Percentiles rank a stretch among this genome's conserved stretches.
phyloP scores from a whole-genome alignment of 2,888 invertebrate species.

The Latheticus oryzae region DNA sequence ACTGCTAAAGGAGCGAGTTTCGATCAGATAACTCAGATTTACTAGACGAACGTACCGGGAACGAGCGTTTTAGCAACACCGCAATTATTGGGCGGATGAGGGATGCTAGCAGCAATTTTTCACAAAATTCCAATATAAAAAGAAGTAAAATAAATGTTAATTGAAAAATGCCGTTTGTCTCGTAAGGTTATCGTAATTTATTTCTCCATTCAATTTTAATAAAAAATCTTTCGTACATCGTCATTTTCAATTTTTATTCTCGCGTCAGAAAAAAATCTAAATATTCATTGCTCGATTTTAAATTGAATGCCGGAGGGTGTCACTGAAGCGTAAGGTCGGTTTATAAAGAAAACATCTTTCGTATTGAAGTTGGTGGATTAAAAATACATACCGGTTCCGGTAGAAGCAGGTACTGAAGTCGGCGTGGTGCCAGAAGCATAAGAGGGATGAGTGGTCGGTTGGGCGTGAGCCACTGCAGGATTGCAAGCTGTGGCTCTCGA shows the following conservation, averaged over 20 bases:
- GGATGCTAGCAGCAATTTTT: too few species aligned
- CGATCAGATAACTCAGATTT: constrained; percentile 45
- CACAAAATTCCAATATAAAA: too few species aligned
- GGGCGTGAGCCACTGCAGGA: constrained; percentile 83
- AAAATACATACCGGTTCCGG: constrained; percentile 64
- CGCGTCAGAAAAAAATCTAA: constrained; percentile 11
- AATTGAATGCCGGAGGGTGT: constrained; percentile 15
- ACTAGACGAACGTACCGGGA: constrained; percentile 27
- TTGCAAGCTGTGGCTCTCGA: constrained; percentile 76
- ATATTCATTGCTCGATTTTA: constrained; percentile 21
- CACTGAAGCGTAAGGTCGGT: constrained; percentile 8
- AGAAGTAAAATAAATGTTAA: too few species aligned
- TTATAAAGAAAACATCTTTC: constrained; percentile 28
- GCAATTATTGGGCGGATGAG: too few species aligned
- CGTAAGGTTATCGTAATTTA: too few species aligned
- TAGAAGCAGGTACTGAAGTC: constrained; percentile 65
- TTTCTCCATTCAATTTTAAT: too few species aligned
- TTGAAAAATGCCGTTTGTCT: too few species aligned
- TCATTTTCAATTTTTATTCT: too few species aligned
- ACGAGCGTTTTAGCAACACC: too few species aligned
- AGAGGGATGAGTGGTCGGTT: constrained; percentile 77
- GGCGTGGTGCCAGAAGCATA: constrained; percentile 72
- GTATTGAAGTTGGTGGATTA: constrained; percentile 25
- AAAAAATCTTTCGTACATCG: too few species aligned
- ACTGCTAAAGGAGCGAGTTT: constrained; percentile 43